phyloP scores from a whole-genome alignment of 2,113 vertebrate species.

The Dicaeum eximium region DNA sequence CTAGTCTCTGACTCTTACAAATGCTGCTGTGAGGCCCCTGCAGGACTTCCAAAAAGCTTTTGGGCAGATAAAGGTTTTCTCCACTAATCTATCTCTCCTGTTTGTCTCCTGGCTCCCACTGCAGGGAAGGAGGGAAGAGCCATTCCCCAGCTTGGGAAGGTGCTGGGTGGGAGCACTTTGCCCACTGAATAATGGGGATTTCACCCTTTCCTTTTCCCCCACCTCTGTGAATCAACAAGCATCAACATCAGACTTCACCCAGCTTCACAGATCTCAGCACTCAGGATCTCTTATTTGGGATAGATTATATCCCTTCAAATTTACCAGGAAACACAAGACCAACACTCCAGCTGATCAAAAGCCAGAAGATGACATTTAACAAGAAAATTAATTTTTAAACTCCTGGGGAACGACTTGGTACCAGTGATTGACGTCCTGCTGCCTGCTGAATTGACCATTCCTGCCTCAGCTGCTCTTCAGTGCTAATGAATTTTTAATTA shows the following conservation, averaged over 20 bases:
- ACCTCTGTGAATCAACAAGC: not conserved
- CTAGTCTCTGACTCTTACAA: not conserved
- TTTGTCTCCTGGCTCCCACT: not conserved
- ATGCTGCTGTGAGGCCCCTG: not conserved
- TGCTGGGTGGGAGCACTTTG: not conserved
- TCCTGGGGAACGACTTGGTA: not conserved
- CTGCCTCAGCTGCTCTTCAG: rapidly evolving
- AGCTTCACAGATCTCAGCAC: not conserved
- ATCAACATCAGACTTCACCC: not conserved
- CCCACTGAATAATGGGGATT: not conserved
- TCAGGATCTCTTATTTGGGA: not conserved
- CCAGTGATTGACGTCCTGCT: not conserved
- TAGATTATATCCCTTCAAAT: not conserved
- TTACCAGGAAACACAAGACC: not conserved
- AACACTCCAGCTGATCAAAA: not conserved
- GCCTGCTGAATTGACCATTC: not conserved
- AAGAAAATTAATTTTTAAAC: not conserved
- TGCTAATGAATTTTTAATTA: not conserved
- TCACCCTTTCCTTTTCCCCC: not conserved
- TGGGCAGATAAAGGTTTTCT: not conserved
- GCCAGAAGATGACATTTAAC: not conserved
- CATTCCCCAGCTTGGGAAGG: not conserved
- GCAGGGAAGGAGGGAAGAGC: not conserved
- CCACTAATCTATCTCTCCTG: not conserved
- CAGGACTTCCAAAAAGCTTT: not conserved